These are phyloP conservation scores for Dipodomys stephensi DNA, from an alignment of 2,113 vertebrate genomes.

Conservation along the genomic window DNA sequence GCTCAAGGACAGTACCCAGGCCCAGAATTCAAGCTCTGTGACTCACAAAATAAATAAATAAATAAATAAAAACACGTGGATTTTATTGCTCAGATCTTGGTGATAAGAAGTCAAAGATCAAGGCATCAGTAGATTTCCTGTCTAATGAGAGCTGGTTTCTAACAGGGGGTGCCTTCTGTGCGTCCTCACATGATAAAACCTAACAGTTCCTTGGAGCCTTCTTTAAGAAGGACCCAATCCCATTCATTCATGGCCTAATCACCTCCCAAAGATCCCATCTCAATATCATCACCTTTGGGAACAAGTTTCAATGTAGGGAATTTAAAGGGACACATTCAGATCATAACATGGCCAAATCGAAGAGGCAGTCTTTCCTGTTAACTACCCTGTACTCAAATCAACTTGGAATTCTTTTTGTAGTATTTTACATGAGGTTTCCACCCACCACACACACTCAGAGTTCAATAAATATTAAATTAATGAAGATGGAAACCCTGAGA, in stretches of 20 bases:
- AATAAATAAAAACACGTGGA: too few species aligned
- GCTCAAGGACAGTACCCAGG: too few species aligned
- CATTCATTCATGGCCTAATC: not conserved
- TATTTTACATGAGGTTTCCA: not conserved
- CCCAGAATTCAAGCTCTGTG: too few species aligned
- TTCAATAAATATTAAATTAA: conserved; percentile 16
- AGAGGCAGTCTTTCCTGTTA: not conserved
- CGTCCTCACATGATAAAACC: not conserved
- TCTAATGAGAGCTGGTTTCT: not conserved
- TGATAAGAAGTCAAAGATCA: not conserved
- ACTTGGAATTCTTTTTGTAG: not conserved
- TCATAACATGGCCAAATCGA: not conserved
- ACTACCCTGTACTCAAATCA: not conserved
- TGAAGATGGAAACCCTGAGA: conserved; percentile 6
- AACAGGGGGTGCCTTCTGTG: not conserved
- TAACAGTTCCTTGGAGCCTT: not conserved
- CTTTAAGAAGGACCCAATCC: not conserved
- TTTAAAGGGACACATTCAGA: not conserved
- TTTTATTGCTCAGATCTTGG: not conserved
- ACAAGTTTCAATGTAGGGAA: not conserved
- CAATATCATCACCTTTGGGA: not conserved
- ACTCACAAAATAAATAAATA: too few species aligned
- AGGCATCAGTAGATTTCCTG: not conserved
- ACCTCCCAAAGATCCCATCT: not conserved
- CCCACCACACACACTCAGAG: not conserved